These are phyloP conservation scores for Hermaeophaga mercurialis DNA, from an alignment of 2,888 invertebrate genomes.

Conservation along the genomic window DNA sequence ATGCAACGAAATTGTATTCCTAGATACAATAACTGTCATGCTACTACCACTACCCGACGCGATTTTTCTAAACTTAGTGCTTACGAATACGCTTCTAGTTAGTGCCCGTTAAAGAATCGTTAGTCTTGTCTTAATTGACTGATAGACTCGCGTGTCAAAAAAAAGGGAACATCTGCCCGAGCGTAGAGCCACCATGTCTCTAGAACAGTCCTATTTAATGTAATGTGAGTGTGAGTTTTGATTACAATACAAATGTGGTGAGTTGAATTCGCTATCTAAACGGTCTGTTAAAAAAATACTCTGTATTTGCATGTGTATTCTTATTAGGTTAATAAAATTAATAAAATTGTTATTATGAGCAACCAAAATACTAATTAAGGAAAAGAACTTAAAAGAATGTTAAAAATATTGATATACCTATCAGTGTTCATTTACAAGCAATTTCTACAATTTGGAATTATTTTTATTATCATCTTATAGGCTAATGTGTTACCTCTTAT, in stretches of 20 bases:
- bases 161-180: slow-evolving; percentile 27
- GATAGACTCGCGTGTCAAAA: slow-evolving; percentile 8
- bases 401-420: no score
- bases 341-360: no score
- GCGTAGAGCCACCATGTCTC: slow-evolving; percentile 21
- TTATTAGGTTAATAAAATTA: no score
- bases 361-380: no score
- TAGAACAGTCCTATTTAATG: slow-evolving; percentile 20
- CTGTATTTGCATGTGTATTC: no score
- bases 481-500: no score
- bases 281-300: no score
- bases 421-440: no score
- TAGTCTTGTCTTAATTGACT: slow-evolving; percentile 17
- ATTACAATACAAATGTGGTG: slow-evolving; percentile 17
- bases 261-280: no score
- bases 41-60: slow-evolving; percentile 13
- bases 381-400: no score
- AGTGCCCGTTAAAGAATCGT: slow-evolving; percentile 9
- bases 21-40: slow-evolving; percentile 17
- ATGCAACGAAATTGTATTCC: slow-evolving; percentile 10
- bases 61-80: slow-evolving; percentile 13
- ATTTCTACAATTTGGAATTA: no score
- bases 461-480: no score
- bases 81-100: slow-evolving; percentile 19
- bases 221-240: slow-evolving; percentile 6